Evolutionary conservation across 2,113 vertebrate species (phyloP).

Genomic region (Emydura subglobosa): DNA sequence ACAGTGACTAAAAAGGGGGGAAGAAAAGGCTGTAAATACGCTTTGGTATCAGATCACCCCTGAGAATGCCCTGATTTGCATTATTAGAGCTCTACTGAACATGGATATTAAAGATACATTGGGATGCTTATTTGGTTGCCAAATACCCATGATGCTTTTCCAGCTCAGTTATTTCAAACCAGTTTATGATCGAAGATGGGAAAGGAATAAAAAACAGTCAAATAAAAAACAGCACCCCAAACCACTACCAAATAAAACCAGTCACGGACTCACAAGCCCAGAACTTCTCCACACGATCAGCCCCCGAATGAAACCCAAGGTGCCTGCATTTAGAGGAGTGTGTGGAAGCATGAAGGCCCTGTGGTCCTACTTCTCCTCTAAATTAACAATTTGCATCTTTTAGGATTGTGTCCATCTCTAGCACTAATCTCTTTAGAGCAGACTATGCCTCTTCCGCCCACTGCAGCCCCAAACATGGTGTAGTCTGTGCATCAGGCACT

Average conservation of each 20-base stretch:
- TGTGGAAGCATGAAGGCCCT: background rate
- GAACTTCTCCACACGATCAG: background rate
- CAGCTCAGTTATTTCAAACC: background rate
- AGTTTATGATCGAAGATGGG: background rate
- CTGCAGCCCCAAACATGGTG: background rate
- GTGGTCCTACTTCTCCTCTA: background rate
- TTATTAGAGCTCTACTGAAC: background rate
- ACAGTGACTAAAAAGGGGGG: background rate
- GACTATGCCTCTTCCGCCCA: background rate
- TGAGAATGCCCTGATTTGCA: background rate
- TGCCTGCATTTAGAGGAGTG: background rate
- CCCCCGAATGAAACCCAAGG: background rate
- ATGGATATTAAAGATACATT: slow-evolving; percentile 25
- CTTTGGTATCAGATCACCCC: background rate
- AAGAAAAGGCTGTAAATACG: background rate
- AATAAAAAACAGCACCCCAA: background rate
- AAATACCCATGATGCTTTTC: slow-evolving; percentile 30
- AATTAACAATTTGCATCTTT: background rate
- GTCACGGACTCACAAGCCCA: background rate
- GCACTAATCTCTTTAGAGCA: background rate
- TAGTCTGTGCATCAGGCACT: rapidly evolving
- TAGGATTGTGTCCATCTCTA: background rate
- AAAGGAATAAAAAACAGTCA: slow-evolving; percentile 13
- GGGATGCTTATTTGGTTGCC: background rate
- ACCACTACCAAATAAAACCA: background rate